Evolutionary conservation across 2,888 invertebrate species (phyloP).

Genomic region (Drosophila kambysellisi): DNA sequence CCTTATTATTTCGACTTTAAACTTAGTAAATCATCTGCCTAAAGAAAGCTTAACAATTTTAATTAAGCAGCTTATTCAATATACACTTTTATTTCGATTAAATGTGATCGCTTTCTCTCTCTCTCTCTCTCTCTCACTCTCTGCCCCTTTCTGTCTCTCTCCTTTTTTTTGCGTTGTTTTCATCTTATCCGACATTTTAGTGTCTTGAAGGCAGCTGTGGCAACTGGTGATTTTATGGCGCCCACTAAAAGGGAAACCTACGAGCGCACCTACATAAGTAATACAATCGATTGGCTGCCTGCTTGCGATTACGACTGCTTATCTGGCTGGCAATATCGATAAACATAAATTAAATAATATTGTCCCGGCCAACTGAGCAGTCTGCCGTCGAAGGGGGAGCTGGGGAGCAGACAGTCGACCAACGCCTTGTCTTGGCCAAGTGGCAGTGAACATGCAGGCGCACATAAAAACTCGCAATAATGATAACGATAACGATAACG

Average conservation of each 20-base stretch:
- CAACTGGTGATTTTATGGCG: conserved; percentile 61
- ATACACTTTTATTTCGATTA: not conserved
- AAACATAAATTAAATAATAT: conserved; percentile 79
- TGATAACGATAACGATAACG: conserved; percentile 79
- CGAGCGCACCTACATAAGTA: conserved; percentile 61
- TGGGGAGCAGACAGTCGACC: conserved; percentile 17
- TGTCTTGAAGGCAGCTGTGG: conserved; percentile 8
- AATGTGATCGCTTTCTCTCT: not conserved
- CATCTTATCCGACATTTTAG: conserved; percentile 1
- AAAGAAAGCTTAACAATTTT: not conserved
- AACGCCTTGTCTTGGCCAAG: conserved; percentile 31
- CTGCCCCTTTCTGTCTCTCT: accelerated
- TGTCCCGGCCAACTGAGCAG: conserved; percentile 56
- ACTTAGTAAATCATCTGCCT: not conserved
- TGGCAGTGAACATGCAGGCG: conserved; percentile 74
- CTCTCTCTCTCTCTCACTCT: not conserved
- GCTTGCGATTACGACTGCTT: conserved; percentile 56
- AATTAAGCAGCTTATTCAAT: not conserved
- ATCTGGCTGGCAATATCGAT: conserved; percentile 74
- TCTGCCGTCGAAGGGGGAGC: not conserved
- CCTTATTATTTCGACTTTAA: not conserved
- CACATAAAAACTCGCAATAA: conserved; percentile 78
- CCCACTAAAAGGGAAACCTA: conserved; percentile 75
- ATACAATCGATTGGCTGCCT: conserved; percentile 35
- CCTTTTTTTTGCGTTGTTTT: not conserved